A percentile compares a stretch with the other conserved stretches of the same genome.
Evolutionary conservation across 2,797 vertebrate genomes (phyloP).

Genomic region (Todus mexicanus): DNA sequence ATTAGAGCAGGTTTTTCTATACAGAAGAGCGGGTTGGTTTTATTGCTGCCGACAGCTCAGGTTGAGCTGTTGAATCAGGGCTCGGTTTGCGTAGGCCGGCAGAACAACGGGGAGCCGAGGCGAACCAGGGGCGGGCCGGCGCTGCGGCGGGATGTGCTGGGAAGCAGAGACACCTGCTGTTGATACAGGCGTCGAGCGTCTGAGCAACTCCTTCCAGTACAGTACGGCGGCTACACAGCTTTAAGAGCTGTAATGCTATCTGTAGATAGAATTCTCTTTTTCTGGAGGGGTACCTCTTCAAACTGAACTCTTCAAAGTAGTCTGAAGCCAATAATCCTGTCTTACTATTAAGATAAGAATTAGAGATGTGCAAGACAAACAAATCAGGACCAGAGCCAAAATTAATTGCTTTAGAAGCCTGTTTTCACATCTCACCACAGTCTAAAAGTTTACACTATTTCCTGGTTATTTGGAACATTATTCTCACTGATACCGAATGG

Average conservation of each 20-base stretch:
- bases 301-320: not conserved
- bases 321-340: not conserved
- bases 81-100: not conserved
- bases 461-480: not conserved
- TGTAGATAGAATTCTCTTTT: not conserved
- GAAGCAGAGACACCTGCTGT: constrained; percentile 20
- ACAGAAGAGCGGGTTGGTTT: too few relatives aligned
- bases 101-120: too few relatives aligned
- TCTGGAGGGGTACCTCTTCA: not conserved
- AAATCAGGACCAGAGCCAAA: not conserved
- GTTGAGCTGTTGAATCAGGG: not conserved
- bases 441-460: not conserved
- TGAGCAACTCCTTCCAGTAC: not conserved
- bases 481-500: not conserved
- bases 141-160: not conserved
- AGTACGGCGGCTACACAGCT: not conserved
- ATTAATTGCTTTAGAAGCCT: not conserved
- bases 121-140: not conserved
- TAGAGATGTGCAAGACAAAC: not conserved
- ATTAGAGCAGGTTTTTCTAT: too few relatives aligned
- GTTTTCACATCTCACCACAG: not conserved
- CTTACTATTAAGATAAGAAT: not conserved
- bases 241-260: too few relatives aligned
- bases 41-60: accelerated
- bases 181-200: too few relatives aligned